Conservation (phyloP, 2,797 vertebrate genomes). For the Mus spretus region DNA sequence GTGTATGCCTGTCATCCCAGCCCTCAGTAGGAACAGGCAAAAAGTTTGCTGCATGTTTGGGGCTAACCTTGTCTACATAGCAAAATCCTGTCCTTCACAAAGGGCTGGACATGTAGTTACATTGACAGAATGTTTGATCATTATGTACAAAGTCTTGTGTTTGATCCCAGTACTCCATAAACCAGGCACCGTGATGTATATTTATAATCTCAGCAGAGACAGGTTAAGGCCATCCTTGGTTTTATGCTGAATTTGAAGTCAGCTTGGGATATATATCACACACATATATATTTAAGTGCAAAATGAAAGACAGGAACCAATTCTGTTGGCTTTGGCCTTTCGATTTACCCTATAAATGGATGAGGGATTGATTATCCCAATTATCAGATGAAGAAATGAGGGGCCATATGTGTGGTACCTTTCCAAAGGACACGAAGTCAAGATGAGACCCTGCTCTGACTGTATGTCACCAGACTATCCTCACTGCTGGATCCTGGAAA, state of each 20-base stretch:
- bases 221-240: neutral
- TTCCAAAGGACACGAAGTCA: neutral
- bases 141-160: neutral
- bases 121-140: neutral
- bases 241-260: neutral
- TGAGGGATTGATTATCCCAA: neutral
- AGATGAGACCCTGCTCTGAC: neutral
- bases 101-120: neutral
- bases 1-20: neutral
- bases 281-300: neutral
- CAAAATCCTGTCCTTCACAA: neutral
- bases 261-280: neutral
- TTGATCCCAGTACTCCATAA: neutral
- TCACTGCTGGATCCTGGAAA: too few relatives aligned
- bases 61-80: neutral
- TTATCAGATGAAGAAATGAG: neutral
- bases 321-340: neutral
- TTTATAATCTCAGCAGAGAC: neutral
- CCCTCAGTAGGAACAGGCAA: neutral
- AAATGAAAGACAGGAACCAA: neutral
- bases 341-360: neutral
- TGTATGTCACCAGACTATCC: rapidly evolving
- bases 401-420: neutral
- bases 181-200: neutral
- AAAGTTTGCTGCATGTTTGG: neutral